Base-by-base conservation (phyloP, 2,888 invertebrate genomes). In the Cephonodes hylas region DNA sequence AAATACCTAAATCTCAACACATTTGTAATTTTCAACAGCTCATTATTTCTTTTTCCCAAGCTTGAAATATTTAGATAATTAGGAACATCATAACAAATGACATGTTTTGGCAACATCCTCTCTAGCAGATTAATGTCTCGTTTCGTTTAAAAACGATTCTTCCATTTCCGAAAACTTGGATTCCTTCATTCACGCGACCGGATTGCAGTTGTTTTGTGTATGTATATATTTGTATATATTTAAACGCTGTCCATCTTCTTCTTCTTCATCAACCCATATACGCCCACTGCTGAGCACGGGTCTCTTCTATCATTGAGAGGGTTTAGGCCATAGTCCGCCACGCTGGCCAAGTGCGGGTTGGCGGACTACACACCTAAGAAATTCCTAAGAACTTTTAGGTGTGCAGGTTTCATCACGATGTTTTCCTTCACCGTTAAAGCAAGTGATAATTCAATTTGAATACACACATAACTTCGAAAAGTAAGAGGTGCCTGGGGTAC, bases 51-150 rank as follows among this genome's bases (percentile, higher is more conserved):
- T 48, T 15, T 44, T n/a, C 1, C 27, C 15, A 25, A 27, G 27
- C 27, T 15, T 48, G 15, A 15, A 46, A 23, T 46, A 25, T n/a
- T 48, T 48, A 48, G 65, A 70, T 71, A 75, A 77, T 77, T 79
- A 77, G 75, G 69, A 67, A 66, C 66, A 70, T 72, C 71, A 66
- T 70, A 71, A 70, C 60, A 63, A 70, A 66, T 66, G 70, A 71
- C 73, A 75, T 56, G 62, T 73, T 70, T 79, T 79, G 77, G 78
- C 80, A 79, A 48, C 3, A 2, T n/a, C 7, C 1, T 27, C 7
- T 25, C 25, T 7, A 48, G 25, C 27, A 27, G 27, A 27, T 48
- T 25, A 48, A 48, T 48, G 45, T n/a, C 15, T 27, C 25, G 25
- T 15, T 25, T 25, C 48, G 7, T 25, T 4, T 3, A 27, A 27